Evolutionary conservation across 2,797 vertebrate species (phyloP).

Genomic region (Hirundo rustica): DNA sequence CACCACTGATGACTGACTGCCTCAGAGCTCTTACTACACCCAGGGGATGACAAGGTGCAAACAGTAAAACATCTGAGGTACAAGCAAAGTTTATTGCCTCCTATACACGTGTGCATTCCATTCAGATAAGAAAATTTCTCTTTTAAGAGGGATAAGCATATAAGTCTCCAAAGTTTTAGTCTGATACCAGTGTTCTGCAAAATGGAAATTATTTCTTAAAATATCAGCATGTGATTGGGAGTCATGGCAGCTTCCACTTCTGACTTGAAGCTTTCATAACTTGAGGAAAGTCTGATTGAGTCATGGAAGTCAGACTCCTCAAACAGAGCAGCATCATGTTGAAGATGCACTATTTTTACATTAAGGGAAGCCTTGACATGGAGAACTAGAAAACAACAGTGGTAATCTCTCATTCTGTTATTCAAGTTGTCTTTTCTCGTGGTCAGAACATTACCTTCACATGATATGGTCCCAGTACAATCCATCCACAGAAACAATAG

Average conservation of each 20-base stretch:
- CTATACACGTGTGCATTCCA: neutral
- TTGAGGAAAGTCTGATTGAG: neutral
- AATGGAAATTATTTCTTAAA: conserved; percentile 31
- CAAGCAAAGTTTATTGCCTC: neutral
- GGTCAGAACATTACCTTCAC: conserved; percentile 82
- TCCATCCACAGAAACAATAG: conserved; percentile 98
- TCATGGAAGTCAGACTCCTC: conserved; percentile 4
- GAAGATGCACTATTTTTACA: conserved; percentile 23
- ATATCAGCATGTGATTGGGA: conserved; percentile 42
- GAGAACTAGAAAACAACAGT: neutral
- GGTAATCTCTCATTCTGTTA: neutral
- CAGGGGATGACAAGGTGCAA: neutral
- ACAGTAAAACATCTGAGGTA: neutral
- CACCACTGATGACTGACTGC: neutral
- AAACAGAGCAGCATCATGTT: neutral
- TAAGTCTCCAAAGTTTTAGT: neutral
- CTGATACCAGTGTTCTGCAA: neutral
- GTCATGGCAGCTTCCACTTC: neutral
- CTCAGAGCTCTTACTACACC: neutral
- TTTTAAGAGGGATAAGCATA: neutral
- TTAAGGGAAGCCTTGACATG: neutral
- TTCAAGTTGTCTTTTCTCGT: neutral
- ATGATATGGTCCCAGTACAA: conserved; percentile 95
- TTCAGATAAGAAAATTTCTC: neutral
- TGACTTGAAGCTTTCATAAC: conserved; percentile 56